phyloP scores from a whole-genome alignment of 2,888 invertebrate species.

The Cenopis cana region DNA sequence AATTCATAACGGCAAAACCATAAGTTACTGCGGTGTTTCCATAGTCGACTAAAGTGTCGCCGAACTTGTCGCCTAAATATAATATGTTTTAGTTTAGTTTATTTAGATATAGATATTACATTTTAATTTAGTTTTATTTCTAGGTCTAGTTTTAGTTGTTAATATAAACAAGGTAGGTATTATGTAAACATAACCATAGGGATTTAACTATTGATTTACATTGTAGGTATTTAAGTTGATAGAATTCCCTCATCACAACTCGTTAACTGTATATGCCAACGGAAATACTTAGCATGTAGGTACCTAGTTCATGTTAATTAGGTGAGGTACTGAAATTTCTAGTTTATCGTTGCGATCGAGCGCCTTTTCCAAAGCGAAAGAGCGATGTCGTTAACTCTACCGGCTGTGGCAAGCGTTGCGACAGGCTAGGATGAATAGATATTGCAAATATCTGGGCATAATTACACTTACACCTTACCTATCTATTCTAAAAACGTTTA shows the following conservation, averaged over 20 bases:
- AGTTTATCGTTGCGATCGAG: constrained; percentile 19
- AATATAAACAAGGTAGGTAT: too few species aligned
- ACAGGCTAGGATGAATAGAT: constrained; percentile 13
- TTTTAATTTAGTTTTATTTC: too few species aligned
- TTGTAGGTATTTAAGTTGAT: too few species aligned
- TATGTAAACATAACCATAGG: too few species aligned
- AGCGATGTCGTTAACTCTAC: constrained; percentile 9
- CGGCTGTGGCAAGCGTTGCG: constrained; percentile 8
- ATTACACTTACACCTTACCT: neutral
- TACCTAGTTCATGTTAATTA: constrained; percentile 2
- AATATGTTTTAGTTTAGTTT: too few species aligned
- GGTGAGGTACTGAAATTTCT: constrained; percentile 6
- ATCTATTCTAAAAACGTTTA: neutral
- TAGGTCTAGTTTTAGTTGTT: too few species aligned
- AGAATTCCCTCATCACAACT: too few species aligned
- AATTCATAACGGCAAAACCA: neutral
- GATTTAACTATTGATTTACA: too few species aligned
- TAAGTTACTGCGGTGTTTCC: too few species aligned
- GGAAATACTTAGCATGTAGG: too few species aligned
- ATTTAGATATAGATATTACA: too few species aligned
- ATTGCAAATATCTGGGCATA: constrained; percentile 16
- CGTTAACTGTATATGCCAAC: too few species aligned
- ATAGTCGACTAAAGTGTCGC: neutral
- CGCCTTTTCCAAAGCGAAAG: constrained; percentile 3
- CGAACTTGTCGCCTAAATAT: neutral